Base-by-base conservation (phyloP, 2,888 invertebrate genomes). In the Epirrhoe tristata region DNA sequence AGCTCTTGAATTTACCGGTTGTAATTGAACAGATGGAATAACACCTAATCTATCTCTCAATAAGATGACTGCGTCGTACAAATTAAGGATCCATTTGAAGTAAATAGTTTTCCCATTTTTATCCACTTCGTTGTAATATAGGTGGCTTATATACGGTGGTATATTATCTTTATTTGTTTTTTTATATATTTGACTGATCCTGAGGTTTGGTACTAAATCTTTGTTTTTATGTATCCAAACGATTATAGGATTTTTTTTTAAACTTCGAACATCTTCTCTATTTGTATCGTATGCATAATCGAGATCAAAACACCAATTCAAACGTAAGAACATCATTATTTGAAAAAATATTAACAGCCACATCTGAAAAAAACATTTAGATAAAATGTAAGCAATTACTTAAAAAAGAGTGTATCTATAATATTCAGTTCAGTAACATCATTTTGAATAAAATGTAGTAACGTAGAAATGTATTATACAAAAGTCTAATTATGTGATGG, bases 41-140 rank as follows among this genome's bases (percentile, higher is more conserved):
- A 67, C 60, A 43, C 24, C 36, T 10, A 58, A 54, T 16, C 53
- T 58, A n/a, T 61, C 55, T 46, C 34, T 64, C 7, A 68, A 16
- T 8, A 68, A 5, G 3, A 6, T 36, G 16, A 56, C 59, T 24
- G 55, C 56, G 12, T 64, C 58, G 36, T 68, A 16, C 8, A 68
- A 51, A 52, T 60, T 48, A 14, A 51, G 17, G 8, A 63, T 56
- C 48, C 43, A 36, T 50, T 53, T 67, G 0, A 56, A 57, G 31
- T 63, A 63, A 8, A 60, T 1, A 5, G 39, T 51, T 34, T 58
- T 64, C 24, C 61, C 64, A 24, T 54, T 31, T 5, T 14, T 16
- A 48, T 67, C 61, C 16, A 51, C 34, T 55, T 64, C 63, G 8
- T 32, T 55, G 34, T 64, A 68, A 6, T 51, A 6, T 31, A 61